phyloP scores from a whole-genome alignment of 2,888 invertebrate genomes.

The Parnassius orleans region DNA sequence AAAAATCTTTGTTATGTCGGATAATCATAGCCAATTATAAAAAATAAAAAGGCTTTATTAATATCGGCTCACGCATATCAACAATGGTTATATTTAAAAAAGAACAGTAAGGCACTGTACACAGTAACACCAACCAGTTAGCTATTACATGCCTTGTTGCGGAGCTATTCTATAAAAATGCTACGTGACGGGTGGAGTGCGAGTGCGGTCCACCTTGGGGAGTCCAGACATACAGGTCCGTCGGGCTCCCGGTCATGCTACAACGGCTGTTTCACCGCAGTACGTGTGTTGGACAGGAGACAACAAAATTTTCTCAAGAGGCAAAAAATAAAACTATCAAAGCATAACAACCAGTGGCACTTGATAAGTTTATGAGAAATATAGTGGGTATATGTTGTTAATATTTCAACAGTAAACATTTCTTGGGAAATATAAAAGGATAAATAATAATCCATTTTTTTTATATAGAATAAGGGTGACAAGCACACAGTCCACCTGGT shows the following conservation, averaged over 20 bases:
- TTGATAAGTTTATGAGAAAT: too few relatives aligned
- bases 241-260: conserved; percentile 16
- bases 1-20: too few relatives aligned
- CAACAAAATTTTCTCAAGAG: background rate
- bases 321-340: background rate
- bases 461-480: too few relatives aligned
- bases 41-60: too few relatives aligned
- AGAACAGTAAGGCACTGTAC: background rate
- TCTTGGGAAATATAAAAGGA: too few relatives aligned
- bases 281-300: background rate
- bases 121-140: conserved; percentile 4
- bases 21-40: too few relatives aligned
- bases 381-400: too few relatives aligned
- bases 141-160: conserved; percentile 20
- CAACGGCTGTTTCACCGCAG: background rate
- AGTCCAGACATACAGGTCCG: conserved; percentile 8
- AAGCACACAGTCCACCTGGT: too few relatives aligned
- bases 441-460: too few relatives aligned
- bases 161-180: conserved; percentile 22
- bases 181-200: conserved; percentile 11
- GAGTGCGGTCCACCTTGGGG: conserved; percentile 17
- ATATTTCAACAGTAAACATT: too few relatives aligned
- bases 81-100: too few relatives aligned
- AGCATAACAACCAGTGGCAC: background rate
- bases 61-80: too few relatives aligned